Evolutionary conservation across 2,888 invertebrate genomes (phyloP), one percentile per base, ranked within the genome.

Genomic region (Oxystoma pomonae): DNA sequence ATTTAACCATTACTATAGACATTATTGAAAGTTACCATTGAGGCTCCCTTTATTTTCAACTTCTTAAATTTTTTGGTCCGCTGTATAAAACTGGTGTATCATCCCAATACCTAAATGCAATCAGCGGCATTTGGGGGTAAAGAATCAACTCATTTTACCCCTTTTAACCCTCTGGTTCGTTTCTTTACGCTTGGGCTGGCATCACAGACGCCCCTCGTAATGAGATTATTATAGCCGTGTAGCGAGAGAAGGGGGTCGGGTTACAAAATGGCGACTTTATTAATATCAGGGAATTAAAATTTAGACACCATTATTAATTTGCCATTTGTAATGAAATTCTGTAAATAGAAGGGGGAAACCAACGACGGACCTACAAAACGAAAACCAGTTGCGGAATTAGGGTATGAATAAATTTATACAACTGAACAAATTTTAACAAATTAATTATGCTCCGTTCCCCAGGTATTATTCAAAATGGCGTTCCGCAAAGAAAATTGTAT

Each of bases 171-270:
- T 67, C 55, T 20, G 68, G 68, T 68, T 73, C 72, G 72, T 74
- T 74, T 72, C 73, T 75, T 78, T 61, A 78, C 80, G 79, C 80
- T 78, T 76, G 74, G 78, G 75, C 75, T 76, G 74, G 71, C 75
- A 74, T 73, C 73, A 75, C 76, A 77, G 79, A 78, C 80, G 78
- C 78, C 79, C 78, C 76, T 75, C 75, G 77, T 80, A 80, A 80
- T 78, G 80, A 78, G 80, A 80, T 80, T 80, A 80, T 80, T 78
- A 80, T 80, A 77, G 76, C 75, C 61, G 22, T n/a, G n/a, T n/a
- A 58, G 59, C 49, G 17, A 16, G 5, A 57, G 65, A 61, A 70
- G 74, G 76, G 77, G 78, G 77, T 75, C 76, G 69, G 66, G 69
- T 69, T 71, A 76, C 80, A 79, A 80, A 80, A 80, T 80, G 80